Evolutionary conservation across 2,113 vertebrate genomes (phyloP).

Genomic region (Etia nguti): DNA sequence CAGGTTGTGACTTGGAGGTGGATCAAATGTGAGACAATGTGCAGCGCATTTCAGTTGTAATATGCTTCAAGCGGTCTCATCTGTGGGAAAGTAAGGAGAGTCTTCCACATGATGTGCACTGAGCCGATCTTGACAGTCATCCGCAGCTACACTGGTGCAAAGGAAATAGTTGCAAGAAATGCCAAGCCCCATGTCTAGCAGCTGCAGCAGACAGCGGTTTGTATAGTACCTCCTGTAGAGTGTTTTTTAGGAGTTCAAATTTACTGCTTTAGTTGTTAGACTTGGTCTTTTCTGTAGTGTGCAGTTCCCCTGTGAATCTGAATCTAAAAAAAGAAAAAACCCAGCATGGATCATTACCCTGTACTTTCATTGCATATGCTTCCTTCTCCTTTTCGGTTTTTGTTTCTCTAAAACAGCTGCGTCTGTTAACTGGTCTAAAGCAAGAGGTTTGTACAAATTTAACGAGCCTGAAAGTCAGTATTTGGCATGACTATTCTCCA

Average conservation of each 20-base stretch:
- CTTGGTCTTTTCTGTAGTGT: background rate
- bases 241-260: background rate
- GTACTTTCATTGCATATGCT: background rate
- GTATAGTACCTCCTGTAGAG: background rate
- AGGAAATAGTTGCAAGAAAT: background rate
- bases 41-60: background rate
- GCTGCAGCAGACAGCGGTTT: background rate
- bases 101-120: constrained; percentile 27
- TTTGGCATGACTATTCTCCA: background rate
- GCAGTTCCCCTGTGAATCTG: background rate
- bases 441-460: background rate
- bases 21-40: background rate
- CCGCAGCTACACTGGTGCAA: background rate
- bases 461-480: background rate
- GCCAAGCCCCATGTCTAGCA: background rate
- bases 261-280: background rate
- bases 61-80: background rate
- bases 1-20: background rate
- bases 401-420: constrained; percentile 12
- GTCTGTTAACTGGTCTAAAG: background rate
- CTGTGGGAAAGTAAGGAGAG: constrained; percentile 27
- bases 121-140: constrained; percentile 35
- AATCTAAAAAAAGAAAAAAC: background rate
- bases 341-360: background rate
- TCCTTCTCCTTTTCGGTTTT: constrained; percentile 48